Conservation (phyloP, 2,113 vertebrate genomes). For the Oncorhynchus clarkii region DNA sequence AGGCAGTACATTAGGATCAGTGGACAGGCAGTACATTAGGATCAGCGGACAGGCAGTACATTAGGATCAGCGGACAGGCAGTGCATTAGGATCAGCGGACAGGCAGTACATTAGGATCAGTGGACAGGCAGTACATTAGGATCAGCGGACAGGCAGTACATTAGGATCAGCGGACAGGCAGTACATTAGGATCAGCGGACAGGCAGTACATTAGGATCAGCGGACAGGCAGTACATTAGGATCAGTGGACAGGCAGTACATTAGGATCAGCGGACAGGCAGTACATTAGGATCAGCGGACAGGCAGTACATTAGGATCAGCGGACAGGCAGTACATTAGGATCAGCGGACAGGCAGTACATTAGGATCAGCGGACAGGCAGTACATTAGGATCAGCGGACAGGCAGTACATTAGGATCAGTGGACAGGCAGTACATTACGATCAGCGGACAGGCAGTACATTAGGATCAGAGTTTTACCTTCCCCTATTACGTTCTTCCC, state of each 20-base stretch:
- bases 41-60: neutral
- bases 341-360: neutral
- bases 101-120: conserved; percentile 7
- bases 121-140: conserved; percentile 9
- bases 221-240: neutral
- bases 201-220: conserved; percentile 7
- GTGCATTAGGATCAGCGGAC: conserved; percentile 4
- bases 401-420: conserved; percentile 5
- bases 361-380: conserved; percentile 11
- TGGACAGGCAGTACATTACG: neutral
- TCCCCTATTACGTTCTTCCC: conserved; percentile 2
- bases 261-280: neutral
- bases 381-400: conserved; percentile 6
- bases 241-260: neutral
- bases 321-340: conserved; percentile 6
- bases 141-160: neutral
- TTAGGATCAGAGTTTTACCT: conserved; percentile 19
- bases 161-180: neutral
- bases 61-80: conserved; percentile 1
- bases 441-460: neutral
- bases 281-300: conserved; percentile 4
- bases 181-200: conserved; percentile 4
- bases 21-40: neutral
- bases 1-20: conserved; percentile 8
- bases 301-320: neutral